A percentile compares a stretch with the other conserved stretches of the same genome.
Evolutionary conservation across 2,797 vertebrate species (phyloP).

Genomic region (Sandelia bainsii): DNA sequence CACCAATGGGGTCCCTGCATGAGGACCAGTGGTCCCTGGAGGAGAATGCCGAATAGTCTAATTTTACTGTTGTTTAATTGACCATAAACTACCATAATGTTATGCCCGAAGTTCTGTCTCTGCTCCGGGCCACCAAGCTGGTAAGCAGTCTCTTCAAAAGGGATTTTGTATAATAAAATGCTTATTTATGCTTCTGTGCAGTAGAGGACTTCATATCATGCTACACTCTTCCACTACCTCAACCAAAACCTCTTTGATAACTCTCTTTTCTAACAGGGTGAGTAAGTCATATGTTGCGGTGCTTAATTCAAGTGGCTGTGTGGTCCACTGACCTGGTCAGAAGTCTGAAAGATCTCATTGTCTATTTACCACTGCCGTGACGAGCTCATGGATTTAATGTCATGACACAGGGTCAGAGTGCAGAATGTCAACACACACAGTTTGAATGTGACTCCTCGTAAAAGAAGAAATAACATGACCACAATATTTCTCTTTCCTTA

Average conservation of each 20-base stretch:
- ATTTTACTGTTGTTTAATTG: conserved; percentile 23
- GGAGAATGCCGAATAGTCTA: conserved; percentile 11
- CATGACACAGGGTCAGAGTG: conserved; percentile 43
- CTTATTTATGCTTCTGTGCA: neutral
- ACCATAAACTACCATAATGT: neutral
- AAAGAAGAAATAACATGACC: neutral
- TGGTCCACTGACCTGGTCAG: conserved; percentile 39
- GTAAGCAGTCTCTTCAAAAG: neutral
- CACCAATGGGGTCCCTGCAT: neutral
- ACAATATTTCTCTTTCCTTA: neutral
- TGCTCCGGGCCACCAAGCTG: neutral
- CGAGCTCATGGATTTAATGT: conserved; percentile 48
- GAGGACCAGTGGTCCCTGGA: conserved; percentile 8
- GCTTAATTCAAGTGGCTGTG: neutral
- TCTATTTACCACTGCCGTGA: conserved; percentile 40
- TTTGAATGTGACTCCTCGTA: neutral
- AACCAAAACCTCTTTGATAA: neutral
- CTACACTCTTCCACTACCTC: neutral
- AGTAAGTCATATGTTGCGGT: conserved; percentile 30
- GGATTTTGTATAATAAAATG: neutral
- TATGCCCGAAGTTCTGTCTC: conserved; percentile 1
- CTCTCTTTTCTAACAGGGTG: conserved; percentile 6
- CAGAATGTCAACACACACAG: conserved; percentile 28
- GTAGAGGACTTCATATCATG: neutral
- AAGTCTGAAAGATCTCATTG: conserved; percentile 48